Base-by-base conservation (phyloP, 2,797 vertebrate genomes). In the Silurus lanzhouensis region DNA sequence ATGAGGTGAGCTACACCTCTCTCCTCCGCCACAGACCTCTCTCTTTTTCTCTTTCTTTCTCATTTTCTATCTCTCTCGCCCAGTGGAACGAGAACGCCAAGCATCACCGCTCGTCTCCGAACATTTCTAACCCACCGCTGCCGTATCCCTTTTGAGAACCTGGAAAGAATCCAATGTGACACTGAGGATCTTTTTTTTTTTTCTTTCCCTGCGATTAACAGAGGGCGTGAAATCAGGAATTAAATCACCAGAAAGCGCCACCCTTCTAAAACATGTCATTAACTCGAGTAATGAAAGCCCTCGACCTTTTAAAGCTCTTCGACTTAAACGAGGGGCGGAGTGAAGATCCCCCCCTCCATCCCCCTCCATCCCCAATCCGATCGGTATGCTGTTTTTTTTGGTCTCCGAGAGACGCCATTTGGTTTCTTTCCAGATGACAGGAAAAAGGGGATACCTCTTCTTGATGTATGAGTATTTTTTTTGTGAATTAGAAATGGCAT, bases 1-100 rank as follows among this genome's bases (percentile, higher is more conserved):
- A 96, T 96, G 98, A 99, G 98, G 98, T 99, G 97, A 99, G 98
- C 96, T 90, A 77, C 88, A 94, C 92, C 96, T 96, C 96, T 96
- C 95, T 94, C 95, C 95, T 94, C 95, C 95, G 92, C 90, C 90
- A 84, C 90, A 87, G 85, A 84, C 87, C 87, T 88, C 90, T 83
- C 78, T 81, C 14, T 48, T 61, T 48, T 61, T 48, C 15, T 48
- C n/a, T 83, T 66, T 84, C 77, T 83, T 52, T 27, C 76, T 83
- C 71, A 83, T 46, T 74, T 44, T 31, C 17, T 75, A 63, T 76
- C 82, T 78, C 78, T 31, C 81, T 86, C 66, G 63, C 83, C 84
- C 76, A 66, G 58, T 46, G 74, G 84, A 87, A 87, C 64, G 66
- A 71, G 88, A 76, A 85, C 85, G 67, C 77, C 77, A 6, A 63